Evolutionary conservation across 2,113 vertebrate genomes (phyloP).

Genomic region (Psilopogon haemacephalus): DNA sequence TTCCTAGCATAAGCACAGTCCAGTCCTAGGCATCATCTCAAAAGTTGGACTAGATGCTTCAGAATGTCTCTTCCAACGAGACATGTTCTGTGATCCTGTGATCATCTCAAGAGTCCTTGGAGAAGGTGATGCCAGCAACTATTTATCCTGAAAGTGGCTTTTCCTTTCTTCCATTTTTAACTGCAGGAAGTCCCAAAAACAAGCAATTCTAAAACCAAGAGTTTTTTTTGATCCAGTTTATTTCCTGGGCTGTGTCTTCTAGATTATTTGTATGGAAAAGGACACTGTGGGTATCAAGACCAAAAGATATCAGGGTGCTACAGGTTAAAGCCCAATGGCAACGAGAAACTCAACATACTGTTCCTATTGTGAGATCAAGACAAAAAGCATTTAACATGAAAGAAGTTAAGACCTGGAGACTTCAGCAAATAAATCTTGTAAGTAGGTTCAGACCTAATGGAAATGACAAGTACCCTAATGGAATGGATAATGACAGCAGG

Average conservation of each 20-base stretch:
- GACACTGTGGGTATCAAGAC: not conserved
- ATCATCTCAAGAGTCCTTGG: not conserved
- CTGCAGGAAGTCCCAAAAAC: not conserved
- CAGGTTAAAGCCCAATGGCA: not conserved
- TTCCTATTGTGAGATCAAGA: not conserved
- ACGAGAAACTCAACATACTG: not conserved
- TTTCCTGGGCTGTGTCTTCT: not conserved
- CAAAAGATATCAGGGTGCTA: not conserved
- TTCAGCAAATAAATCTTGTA: not conserved
- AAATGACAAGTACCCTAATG: not conserved
- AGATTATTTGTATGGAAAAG: not conserved
- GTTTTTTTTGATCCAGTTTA: not conserved
- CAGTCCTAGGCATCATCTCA: not conserved
- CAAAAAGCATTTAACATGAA: not conserved
- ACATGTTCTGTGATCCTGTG: not conserved
- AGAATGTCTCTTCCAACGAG: too few species aligned
- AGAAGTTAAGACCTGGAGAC: not conserved
- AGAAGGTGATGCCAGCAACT: not conserved
- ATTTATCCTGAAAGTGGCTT: not conserved
- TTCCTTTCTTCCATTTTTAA: not conserved
- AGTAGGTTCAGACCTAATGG: not conserved
- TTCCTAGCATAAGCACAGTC: not conserved
- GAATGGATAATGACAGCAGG: not conserved
- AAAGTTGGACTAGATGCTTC: too few species aligned
- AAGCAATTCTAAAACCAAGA: not conserved